Base-by-base conservation (phyloP, 1,140 invertebrate species). In the Centruroides vittatus region DNA sequence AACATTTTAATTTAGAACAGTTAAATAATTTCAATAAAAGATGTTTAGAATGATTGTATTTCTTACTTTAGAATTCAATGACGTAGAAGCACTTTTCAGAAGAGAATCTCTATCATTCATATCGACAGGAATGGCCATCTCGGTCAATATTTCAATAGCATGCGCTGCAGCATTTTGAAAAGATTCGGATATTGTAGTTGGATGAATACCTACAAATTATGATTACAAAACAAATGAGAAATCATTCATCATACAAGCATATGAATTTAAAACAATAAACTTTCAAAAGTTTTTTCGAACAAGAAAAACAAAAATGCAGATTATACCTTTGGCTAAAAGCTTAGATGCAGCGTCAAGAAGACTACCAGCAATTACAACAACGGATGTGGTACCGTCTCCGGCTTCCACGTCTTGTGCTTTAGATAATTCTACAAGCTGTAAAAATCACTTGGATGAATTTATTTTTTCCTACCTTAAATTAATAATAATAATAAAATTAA, bases 361-460 rank as follows among this genome's bases (percentile, higher is more conserved):
- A 66, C 93, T 89, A 50, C 97, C 97, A 67, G 93, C 93, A 70
- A 99, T 83, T 34, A 99, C 88, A 47, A 96, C 93, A 58, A 99
- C 95, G 53, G 91, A 92, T 4, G 96, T 99, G 34, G 97, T 99
- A 55, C 97, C 97, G 81, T 99, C 97, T 58, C 97, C 97, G 69
- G 97, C 97, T 78, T 99, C 96, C 68, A 96, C 84, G 78, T 99
- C 96, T 79, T 99, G 97, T 36, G 96, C 95, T 71, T 96, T 89
- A 3, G 95, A 98, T 61, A 99, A 78, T 75, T 99, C 96, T 4
- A 99, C 96, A 66, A 99, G 78, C 90, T 93, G 70, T 62, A 78
- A 74, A 64, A 68, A 23, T 23, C 23, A 23, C 23, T 23, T 23
- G 23, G 23, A 23, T 23, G n/a, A 23, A 23, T 23, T 23, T 1